Percentiles rank a stretch among this genome's conserved stretches.
phyloP scores from a whole-genome alignment of 2,888 invertebrate species.

The Spisula solida region DNA sequence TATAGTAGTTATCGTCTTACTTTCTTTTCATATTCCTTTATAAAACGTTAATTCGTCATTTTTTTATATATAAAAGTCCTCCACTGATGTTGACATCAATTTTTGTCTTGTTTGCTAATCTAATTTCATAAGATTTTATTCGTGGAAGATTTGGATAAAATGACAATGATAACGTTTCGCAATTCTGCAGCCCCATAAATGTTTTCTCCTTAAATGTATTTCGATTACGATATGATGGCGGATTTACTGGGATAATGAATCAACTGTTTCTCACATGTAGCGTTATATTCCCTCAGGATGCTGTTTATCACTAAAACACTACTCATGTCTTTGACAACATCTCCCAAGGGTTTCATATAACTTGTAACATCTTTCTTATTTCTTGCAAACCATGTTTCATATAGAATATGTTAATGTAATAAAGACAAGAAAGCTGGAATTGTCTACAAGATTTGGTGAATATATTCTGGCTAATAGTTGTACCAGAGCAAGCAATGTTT shows the following conservation, averaged over 20 bases:
- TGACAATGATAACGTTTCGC: not conserved
- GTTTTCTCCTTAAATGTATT: not conserved
- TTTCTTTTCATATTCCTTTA: no score
- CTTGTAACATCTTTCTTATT: slow-evolving; percentile 1
- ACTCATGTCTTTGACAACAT: not conserved
- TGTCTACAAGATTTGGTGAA: not conserved
- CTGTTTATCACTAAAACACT: not conserved
- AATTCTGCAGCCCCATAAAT: not conserved
- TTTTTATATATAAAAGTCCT: no score
- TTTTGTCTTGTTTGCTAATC: no score
- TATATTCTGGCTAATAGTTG: not conserved
- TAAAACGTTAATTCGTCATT: no score
- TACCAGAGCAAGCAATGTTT: not conserved
- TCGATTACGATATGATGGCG: not conserved
- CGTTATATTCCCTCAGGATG: not conserved
- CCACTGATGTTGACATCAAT: no score
- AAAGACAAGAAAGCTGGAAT: not conserved
- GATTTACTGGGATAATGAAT: not conserved
- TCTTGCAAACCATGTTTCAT: not conserved
- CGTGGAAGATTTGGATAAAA: not conserved
- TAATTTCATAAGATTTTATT: no score
- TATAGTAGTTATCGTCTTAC: no score
- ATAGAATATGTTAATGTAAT: slow-evolving; percentile 12
- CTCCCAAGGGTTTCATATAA: not conserved
- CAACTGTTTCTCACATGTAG: not conserved